These are phyloP conservation scores for Nomada lathburiana DNA, from an alignment of 2,888 invertebrate species.

Conservation along the genomic window DNA sequence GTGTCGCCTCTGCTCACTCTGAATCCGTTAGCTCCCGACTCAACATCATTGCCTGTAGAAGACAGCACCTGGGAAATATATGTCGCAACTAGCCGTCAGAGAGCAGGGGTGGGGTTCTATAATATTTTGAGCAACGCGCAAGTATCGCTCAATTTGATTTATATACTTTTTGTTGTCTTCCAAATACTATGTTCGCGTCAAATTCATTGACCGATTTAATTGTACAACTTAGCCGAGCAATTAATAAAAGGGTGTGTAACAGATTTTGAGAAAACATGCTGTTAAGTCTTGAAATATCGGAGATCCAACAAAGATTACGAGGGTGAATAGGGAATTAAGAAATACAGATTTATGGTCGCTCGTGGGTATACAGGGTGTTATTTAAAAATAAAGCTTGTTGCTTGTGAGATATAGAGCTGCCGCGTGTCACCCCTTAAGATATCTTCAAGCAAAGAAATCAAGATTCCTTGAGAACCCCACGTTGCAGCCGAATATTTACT, in stretches of 20 bases:
- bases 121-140: slow-evolving; percentile 81
- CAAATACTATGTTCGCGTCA: not conserved
- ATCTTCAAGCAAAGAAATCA: too few species aligned
- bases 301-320: not conserved
- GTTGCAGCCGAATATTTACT: too few species aligned
- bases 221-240: too few species aligned
- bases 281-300: slow-evolving; percentile 22
- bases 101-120: slow-evolving; percentile 84
- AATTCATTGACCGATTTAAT: not conserved
- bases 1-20: slow-evolving; percentile 84
- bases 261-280: not conserved
- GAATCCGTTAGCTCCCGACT: slow-evolving; percentile 85
- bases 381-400: too few species aligned
- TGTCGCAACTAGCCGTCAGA: slow-evolving; percentile 85
- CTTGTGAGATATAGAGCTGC: too few species aligned
- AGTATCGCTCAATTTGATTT: slow-evolving; percentile 60
- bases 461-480: too few species aligned
- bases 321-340: not conserved
- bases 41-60: slow-evolving; percentile 85
- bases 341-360: not conserved
- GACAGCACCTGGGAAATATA: slow-evolving; percentile 86
- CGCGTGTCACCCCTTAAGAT: too few species aligned
- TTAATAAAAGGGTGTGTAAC: too few species aligned
- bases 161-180: not conserved
- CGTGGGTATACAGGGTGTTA: too few species aligned